phyloP scores from a whole-genome alignment of 2,888 invertebrate genomes.

The Drosophila differens region DNA sequence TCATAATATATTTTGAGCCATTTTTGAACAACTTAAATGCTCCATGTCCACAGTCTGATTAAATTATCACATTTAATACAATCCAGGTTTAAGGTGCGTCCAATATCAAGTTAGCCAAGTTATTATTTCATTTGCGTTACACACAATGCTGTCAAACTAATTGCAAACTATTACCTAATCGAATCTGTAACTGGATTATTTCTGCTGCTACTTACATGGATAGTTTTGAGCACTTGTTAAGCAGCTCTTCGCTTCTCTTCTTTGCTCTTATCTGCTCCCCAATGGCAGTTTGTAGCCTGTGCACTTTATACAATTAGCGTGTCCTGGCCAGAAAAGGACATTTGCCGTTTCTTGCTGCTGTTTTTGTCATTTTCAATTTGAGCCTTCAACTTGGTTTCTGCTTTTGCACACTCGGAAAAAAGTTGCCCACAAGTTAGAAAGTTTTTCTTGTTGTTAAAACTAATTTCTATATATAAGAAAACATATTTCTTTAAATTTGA shows the following conservation, averaged over 20 bases:
- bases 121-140: background rate
- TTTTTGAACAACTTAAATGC: background rate
- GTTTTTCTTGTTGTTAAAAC: background rate
- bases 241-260: background rate
- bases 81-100: background rate
- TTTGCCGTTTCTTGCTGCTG: constrained; percentile 30
- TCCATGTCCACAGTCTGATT: background rate
- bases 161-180: background rate
- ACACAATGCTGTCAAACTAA: background rate
- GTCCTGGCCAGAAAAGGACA: constrained; percentile 30
- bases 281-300: background rate
- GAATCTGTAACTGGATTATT: background rate
- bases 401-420: background rate
- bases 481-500: too few relatives aligned
- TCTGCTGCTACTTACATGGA: constrained; percentile 10
- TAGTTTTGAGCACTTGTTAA: constrained; percentile 13
- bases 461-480: background rate
- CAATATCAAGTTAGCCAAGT: background rate
- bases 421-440: background rate
- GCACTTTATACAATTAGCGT: constrained; percentile 46
- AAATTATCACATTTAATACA: background rate
- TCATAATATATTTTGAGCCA: too few relatives aligned
- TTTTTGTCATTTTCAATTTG: constrained; percentile 59
- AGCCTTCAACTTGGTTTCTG: constrained; percentile 24
- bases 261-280: background rate